Percentiles rank a stretch among this genome's conserved stretches.
These are phyloP conservation scores for Oxytorus armatus DNA, from an alignment of 2,888 invertebrate genomes.

Conservation along the genomic window DNA sequence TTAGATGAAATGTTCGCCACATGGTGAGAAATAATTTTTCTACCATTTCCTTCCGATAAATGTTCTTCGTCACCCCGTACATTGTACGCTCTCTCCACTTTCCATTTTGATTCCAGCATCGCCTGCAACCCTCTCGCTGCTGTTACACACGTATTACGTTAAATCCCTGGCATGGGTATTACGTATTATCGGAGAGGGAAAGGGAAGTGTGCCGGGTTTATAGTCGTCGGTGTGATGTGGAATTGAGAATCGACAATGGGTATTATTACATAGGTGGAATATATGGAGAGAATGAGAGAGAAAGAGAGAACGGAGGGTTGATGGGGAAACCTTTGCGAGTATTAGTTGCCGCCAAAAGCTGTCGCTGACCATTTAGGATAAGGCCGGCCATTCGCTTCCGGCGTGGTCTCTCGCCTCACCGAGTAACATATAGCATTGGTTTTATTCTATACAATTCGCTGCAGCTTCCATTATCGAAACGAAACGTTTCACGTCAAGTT, in stretches of 20 bases:
- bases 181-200: conserved; percentile 51
- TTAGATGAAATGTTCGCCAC: not conserved
- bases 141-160: conserved; percentile 61
- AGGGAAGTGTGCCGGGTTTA: conserved; percentile 26
- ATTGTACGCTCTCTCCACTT: conserved; percentile 19
- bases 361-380: conserved; percentile 70
- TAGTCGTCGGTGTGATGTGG: conserved; percentile 41
- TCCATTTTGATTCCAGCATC: conserved; percentile 30
- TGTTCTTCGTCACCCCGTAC: conserved; percentile 43
- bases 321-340: conserved; percentile 60
- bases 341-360: conserved; percentile 68
- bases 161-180: conserved; percentile 58
- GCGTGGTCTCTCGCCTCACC: conserved; percentile 29
- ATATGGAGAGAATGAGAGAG: no score
- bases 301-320: conserved; percentile 38
- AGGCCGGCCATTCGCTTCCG: conserved; percentile 64
- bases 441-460: not conserved
- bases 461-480: no score
- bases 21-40: not conserved
- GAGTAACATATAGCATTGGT: conserved; percentile 30
- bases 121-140: conserved; percentile 32
- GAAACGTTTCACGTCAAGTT: no score
- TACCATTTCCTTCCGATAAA: not conserved
- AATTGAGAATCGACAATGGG: conserved; percentile 54
- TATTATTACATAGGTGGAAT: conserved; percentile 25